Conservation (phyloP, 2,113 vertebrate species). For the Tonatia bakeri region DNA sequence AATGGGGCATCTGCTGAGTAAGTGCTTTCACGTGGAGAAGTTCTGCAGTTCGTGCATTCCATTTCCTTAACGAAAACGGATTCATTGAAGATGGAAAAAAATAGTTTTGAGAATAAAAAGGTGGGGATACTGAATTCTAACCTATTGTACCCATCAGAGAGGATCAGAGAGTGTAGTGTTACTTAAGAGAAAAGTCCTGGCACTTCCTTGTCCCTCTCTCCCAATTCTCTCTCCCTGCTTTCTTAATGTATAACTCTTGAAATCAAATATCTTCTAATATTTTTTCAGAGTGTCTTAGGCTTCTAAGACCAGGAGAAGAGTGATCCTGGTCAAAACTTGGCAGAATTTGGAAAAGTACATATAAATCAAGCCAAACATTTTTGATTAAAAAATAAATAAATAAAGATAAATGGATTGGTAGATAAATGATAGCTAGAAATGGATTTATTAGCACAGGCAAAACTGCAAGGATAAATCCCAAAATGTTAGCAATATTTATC, state of each 20-base stretch:
- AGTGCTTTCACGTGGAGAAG: background rate
- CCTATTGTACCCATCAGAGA: too few species aligned
- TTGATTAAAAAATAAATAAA: background rate
- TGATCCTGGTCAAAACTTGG: background rate
- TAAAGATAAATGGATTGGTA: background rate
- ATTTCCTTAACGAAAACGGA: background rate
- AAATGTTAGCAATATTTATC: background rate
- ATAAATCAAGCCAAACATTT: constrained; percentile 13
- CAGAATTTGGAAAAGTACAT: constrained; percentile 16
- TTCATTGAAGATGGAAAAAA: background rate
- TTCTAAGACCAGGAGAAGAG: constrained; percentile 4
- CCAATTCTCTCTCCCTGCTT: background rate
- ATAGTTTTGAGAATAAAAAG: background rate
- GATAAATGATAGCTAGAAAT: background rate
- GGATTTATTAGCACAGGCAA: background rate
- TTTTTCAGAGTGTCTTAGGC: background rate
- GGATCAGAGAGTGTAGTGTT: background rate
- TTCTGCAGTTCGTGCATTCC: background rate
- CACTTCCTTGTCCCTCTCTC: background rate
- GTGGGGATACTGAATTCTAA: background rate
- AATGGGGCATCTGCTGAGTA: background rate
- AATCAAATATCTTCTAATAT: background rate
- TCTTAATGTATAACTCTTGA: background rate
- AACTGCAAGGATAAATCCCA: background rate
- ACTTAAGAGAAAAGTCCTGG: background rate